phyloP scores from a whole-genome alignment of 2,113 vertebrate species.

The Pedetes capensis region DNA sequence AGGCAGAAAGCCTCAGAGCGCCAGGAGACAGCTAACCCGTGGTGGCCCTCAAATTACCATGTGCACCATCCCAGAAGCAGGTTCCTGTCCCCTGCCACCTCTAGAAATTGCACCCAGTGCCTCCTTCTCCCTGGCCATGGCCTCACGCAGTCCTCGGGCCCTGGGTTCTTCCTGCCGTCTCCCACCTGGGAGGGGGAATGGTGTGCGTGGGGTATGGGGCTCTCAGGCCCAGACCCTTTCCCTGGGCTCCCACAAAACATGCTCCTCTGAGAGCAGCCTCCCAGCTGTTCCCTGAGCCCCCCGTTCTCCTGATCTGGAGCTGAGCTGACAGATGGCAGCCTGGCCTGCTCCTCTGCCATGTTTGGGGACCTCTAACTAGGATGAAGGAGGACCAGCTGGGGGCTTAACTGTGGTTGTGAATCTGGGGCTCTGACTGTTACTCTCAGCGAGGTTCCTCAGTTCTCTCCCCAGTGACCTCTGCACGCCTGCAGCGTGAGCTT shows the following conservation, averaged over 20 bases:
- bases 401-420: not conserved
- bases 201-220: not conserved
- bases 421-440: not conserved
- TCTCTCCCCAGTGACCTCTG: not conserved
- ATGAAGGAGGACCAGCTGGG: not conserved
- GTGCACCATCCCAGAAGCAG: not conserved
- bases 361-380: not conserved
- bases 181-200: not conserved
- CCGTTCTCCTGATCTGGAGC: not conserved
- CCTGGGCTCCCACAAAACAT: not conserved
- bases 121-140: not conserved
- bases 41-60: not conserved
- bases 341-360: not conserved
- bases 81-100: not conserved
- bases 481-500: not conserved
- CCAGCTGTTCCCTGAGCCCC: not conserved
- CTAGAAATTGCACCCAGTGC: not conserved
- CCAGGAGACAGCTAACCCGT: not conserved
- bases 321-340: not conserved
- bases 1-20: not conserved
- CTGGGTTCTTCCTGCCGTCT: not conserved
- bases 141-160: not conserved
- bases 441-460: not conserved
- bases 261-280: not conserved
- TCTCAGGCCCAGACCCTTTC: not conserved